These are phyloP conservation scores for Thinocorus orbignyianus DNA, from an alignment of 2,113 vertebrate species.

Conservation along the genomic window DNA sequence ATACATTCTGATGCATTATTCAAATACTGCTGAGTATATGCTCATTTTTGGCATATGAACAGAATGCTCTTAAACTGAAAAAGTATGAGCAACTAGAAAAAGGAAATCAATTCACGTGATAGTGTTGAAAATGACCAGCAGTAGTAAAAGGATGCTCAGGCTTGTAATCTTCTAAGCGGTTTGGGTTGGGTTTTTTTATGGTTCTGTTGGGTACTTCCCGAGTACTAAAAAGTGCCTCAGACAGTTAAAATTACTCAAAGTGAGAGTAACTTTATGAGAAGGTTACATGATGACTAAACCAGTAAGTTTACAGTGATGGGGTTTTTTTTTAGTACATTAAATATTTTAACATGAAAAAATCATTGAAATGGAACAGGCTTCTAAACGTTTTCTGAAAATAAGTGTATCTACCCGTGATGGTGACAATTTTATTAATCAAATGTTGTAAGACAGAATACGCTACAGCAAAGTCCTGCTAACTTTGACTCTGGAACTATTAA, in stretches of 20 bases:
- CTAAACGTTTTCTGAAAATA: not conserved
- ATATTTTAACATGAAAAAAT: not conserved
- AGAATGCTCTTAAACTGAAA: slow-evolving; percentile 28
- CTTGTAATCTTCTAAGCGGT: not conserved
- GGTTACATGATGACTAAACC: not conserved
- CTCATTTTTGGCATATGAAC: slow-evolving; percentile 28
- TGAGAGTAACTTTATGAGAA: not conserved
- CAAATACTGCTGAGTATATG: slow-evolving; percentile 59
- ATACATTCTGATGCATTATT: slow-evolving; percentile 69
- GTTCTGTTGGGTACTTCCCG: not conserved
- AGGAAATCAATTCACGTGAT: not conserved
- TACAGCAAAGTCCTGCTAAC: not conserved
- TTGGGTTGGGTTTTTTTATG: not conserved
- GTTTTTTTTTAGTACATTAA: not conserved
- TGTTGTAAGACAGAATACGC: not conserved
- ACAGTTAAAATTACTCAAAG: not conserved
- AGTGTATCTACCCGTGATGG: not conserved
- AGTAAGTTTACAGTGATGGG: not conserved
- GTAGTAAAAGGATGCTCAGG: not conserved
- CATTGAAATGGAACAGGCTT: not conserved
- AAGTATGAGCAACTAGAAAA: not conserved
- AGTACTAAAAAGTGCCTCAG: not conserved
- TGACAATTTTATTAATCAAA: not conserved
- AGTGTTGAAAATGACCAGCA: not conserved
- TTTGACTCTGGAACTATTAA: not conserved